Conservation (phyloP, 2,113 vertebrate species). For the Lipotes vexillifer region DNA sequence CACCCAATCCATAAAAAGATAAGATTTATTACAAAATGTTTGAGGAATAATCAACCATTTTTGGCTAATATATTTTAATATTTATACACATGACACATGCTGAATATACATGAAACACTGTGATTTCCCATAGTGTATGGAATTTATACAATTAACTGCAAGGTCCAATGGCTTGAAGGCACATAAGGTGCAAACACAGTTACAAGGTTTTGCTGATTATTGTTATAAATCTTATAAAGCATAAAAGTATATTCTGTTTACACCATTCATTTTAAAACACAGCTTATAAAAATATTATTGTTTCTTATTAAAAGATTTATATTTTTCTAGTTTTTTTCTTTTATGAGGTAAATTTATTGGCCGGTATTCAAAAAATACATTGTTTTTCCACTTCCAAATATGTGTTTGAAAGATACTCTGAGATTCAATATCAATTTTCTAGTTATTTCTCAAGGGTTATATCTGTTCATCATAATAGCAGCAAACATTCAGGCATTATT, state of each 20-base stretch:
- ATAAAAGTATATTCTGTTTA: conserved; percentile 79
- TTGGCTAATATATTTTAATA: conserved; percentile 86
- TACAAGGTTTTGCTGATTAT: conserved; percentile 78
- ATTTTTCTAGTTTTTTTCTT: conserved; percentile 73
- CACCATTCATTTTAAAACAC: conserved; percentile 77
- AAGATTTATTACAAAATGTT: conserved; percentile 84
- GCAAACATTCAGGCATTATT: conserved; percentile 36
- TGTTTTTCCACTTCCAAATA: conserved; percentile 70
- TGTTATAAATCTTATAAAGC: conserved; percentile 83
- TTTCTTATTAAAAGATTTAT: conserved; percentile 80
- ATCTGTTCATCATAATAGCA: conserved; percentile 58
- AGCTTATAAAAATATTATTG: conserved; percentile 71
- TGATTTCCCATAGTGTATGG: conserved; percentile 81
- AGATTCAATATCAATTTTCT: conserved; percentile 69
- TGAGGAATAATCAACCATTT: conserved; percentile 85
- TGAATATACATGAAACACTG: conserved; percentile 84
- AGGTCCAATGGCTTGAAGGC: conserved; percentile 83
- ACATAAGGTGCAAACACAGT: conserved; percentile 78
- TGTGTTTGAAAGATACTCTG: conserved; percentile 62
- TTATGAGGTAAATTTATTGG: conserved; percentile 70
- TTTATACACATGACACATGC: conserved; percentile 84
- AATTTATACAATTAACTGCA: conserved; percentile 84
- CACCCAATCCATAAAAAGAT: conserved; percentile 77
- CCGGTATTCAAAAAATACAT: conserved; percentile 71
- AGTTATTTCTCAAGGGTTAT: conserved; percentile 68